Evolutionary conservation across 2,113 vertebrate genomes (phyloP), one percentile per base, ranked within the genome.

Genomic region (Anas platyrhynchos): DNA sequence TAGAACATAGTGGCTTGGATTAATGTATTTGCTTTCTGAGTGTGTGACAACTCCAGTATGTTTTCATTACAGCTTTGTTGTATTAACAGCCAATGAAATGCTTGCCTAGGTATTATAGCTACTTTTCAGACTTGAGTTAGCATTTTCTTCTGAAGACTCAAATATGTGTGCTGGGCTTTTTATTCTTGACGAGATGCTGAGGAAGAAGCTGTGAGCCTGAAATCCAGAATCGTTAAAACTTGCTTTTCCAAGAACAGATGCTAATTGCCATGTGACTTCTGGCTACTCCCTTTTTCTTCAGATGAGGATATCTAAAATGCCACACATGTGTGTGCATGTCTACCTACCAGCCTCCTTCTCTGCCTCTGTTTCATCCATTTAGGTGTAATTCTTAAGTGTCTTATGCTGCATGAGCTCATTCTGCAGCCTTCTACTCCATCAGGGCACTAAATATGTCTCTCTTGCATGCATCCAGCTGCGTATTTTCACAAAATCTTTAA

Each of bases 51-150:
- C 15, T 71, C 69, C 80, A 67, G 2, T 52, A 9, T 67, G 38
- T 38, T 59, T 56, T 85, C 69, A 34, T 56, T 94, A 31, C 41
- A 56, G 11, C 50, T 91, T 95, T 56, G 31, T 7, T 7, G 13
- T 68, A 36, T 83, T 85, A 88, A 72, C 81, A 92, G 27, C 14
- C 27, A 75, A 38, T 78, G 77, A 65, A 96, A 81, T 32, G 4
- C 16, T 43, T 93, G 52, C 38, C 32, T 67, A 27, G 34, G 43
- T 34, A 81, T 81, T 89, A 52, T 13, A 75, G 27, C n/a, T 90
- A 0, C 10, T 92, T 91, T 91, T 67, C 79, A 77, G 74, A 71
- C 27, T 18, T 52, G 38, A 22, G 34, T 48, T 95, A 82, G 12
- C 55, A 13, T 74, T 80, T 65, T 61, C 71, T 23, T 58, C 32